A percentile compares a stretch with the other conserved stretches of the same genome.
phyloP scores from a whole-genome alignment of 2,113 vertebrate species.

The Mesocricetus auratus region DNA sequence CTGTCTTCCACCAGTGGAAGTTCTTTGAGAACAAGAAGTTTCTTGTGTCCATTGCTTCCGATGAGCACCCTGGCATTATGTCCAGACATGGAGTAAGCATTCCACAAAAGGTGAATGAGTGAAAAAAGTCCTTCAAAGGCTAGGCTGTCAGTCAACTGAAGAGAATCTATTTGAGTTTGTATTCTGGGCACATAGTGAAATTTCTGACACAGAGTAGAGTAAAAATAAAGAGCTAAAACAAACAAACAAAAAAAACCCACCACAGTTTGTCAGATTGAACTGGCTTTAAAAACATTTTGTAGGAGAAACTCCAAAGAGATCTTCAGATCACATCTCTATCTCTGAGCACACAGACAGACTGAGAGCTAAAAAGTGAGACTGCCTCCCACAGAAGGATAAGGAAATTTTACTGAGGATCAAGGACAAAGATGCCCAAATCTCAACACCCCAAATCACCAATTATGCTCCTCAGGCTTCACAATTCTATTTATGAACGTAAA shows the following conservation, averaged over 20 bases:
- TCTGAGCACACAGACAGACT: conserved; percentile 36
- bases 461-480: conserved; percentile 35
- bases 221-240: neutral
- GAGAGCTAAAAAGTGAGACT: conserved; percentile 13
- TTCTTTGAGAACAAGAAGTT: neutral
- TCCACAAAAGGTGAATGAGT: neutral
- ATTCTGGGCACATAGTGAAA: neutral
- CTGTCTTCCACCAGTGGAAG: neutral
- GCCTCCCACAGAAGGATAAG: neutral
- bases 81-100: neutral
- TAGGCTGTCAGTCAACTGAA: neutral
- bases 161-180: neutral
- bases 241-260: neutral
- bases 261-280: neutral
- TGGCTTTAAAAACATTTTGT: neutral
- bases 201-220: neutral
- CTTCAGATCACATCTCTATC: neutral
- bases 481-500: conserved; percentile 77
- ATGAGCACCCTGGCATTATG: neutral
- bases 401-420: conserved; percentile 52
- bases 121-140: neutral
- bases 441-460: conserved; percentile 70
- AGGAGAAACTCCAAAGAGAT: neutral
- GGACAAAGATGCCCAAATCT: conserved; percentile 72
- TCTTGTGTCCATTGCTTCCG: neutral